These are phyloP conservation scores for Darevskia mixta DNA, from an alignment of 2,797 vertebrate species.

Conservation along the genomic window DNA sequence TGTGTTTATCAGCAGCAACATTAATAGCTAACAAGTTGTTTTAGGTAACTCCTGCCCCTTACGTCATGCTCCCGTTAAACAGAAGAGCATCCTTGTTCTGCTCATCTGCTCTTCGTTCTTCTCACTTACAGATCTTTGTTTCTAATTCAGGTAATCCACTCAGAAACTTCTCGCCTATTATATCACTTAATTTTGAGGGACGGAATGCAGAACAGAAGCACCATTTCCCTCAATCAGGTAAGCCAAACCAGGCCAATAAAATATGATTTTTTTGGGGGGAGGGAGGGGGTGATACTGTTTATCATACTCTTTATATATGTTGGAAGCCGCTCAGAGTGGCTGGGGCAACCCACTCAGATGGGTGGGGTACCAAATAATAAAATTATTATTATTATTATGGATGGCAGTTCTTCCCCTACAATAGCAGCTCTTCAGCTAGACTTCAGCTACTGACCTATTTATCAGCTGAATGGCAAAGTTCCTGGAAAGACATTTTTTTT, in stretches of 20 bases:
- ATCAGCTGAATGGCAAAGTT: constrained; percentile 45
- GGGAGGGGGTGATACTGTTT: neutral
- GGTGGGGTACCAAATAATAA: too few relatives aligned
- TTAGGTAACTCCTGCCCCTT: constrained; percentile 21
- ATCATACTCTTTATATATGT: too few relatives aligned
- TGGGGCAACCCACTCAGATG: too few relatives aligned
- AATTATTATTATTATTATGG: too few relatives aligned
- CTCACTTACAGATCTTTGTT: neutral
- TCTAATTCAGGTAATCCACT: neutral
- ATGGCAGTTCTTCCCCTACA: neutral
- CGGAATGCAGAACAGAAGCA: neutral
- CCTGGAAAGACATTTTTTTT: constrained; percentile 26
- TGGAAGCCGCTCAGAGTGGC: too few relatives aligned
- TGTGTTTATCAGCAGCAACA: constrained; percentile 32
- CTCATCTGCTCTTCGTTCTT: constrained; percentile 26
- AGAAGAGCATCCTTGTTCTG: constrained; percentile 20
- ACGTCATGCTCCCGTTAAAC: neutral
- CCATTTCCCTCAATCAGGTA: constrained; percentile 10
- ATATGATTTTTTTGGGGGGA: neutral
- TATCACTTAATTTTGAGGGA: constrained; percentile 8
- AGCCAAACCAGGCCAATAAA: neutral
- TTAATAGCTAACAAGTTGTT: neutral
- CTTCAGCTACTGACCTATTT: constrained; percentile 10
- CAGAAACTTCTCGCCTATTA: constrained; percentile 60
- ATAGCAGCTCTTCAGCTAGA: neutral